Conservation (phyloP, 2,888 invertebrate genomes). For the Protonemura montana region DNA sequence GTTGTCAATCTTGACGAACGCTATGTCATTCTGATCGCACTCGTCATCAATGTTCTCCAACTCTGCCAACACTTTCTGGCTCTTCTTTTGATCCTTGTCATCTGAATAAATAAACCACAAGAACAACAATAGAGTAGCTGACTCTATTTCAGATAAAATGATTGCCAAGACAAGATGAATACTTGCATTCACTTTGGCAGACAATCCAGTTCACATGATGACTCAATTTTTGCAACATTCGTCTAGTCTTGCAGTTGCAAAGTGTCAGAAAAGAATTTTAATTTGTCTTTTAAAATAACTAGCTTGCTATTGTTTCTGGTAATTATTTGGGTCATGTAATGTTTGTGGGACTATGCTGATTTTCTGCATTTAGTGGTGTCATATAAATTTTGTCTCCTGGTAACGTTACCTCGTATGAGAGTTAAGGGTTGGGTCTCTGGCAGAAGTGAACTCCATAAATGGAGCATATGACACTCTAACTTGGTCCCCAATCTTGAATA, state of each 20-base stretch:
- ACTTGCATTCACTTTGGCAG: background rate
- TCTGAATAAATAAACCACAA: conserved; percentile 66
- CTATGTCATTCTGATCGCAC: conserved; percentile 90
- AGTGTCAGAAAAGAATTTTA: conserved; percentile 7
- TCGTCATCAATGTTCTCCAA: conserved; percentile 94
- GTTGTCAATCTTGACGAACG: conserved; percentile 90
- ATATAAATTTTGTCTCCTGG: no score
- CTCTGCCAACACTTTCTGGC: conserved; percentile 82
- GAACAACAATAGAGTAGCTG: conserved; percentile 27
- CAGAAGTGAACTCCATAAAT: no score
- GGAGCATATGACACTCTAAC: no score
- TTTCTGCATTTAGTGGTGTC: no score
- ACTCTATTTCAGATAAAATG: conserved; percentile 28
- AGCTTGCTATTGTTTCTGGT: background rate
- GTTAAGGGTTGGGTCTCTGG: no score
- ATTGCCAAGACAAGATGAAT: conserved; percentile 18
- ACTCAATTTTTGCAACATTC: background rate
- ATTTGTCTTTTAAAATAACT: conserved; percentile 15
- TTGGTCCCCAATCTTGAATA: no score
- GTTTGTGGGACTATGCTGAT: no score
- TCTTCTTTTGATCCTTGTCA: conserved; percentile 90
- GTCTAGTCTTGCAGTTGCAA: background rate
- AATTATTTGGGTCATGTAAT: background rate
- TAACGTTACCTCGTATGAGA: no score
- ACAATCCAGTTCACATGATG: background rate